These are phyloP conservation scores for Erythrocercus mccallii DNA, from an alignment of 2,113 vertebrate genomes.

Conservation along the genomic window DNA sequence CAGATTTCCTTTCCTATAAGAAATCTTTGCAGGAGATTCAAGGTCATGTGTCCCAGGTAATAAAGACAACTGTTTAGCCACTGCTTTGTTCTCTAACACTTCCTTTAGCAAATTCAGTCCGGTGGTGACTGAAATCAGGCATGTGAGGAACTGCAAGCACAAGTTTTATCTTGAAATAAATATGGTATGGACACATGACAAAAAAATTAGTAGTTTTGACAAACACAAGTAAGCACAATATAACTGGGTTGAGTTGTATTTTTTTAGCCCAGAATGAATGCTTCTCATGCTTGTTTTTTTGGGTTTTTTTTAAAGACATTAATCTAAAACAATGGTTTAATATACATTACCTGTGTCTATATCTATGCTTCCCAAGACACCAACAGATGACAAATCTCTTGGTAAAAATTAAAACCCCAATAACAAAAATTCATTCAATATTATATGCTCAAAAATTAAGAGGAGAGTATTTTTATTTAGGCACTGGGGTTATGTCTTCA, in stretches of 20 bases:
- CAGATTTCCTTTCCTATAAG: conserved; percentile 17
- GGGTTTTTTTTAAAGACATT: background rate
- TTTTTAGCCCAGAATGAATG: background rate
- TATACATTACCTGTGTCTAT: background rate
- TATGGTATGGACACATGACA: background rate
- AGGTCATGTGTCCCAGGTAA: conserved; percentile 37
- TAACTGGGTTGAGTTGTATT: background rate
- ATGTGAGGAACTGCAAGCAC: background rate
- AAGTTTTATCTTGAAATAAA: background rate
- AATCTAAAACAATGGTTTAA: background rate
- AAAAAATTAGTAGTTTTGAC: background rate
- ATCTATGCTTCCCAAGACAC: background rate
- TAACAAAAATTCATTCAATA: background rate
- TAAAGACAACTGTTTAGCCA: background rate
- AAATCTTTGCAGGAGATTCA: conserved; percentile 19
- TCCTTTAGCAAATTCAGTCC: conserved; percentile 9
- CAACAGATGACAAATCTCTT: background rate
- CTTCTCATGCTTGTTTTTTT: background rate
- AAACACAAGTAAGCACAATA: background rate
- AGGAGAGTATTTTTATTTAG: background rate
- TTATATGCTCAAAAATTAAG: background rate
- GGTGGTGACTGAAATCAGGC: background rate
- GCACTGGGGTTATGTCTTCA: background rate
- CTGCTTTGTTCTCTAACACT: conserved; percentile 13
- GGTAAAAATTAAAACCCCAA: background rate